Evolutionary conservation across 2,888 invertebrate species (phyloP).

Genomic region (Lochmaea capreae): DNA sequence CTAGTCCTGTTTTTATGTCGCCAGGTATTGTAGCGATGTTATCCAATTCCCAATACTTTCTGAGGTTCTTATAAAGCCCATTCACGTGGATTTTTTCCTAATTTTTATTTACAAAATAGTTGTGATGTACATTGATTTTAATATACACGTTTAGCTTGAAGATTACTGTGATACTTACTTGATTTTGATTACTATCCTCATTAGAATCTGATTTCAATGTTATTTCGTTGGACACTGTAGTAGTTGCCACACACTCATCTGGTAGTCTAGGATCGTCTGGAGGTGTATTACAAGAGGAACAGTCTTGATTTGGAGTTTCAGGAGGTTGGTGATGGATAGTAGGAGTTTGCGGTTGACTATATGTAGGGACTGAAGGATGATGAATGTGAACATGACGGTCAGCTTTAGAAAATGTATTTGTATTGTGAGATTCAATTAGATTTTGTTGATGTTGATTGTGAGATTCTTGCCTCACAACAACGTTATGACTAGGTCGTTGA

Average conservation of each 20-base stretch:
- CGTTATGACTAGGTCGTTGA: conserved; percentile 20
- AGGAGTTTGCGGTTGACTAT: conserved; percentile 50
- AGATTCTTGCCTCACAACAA: conserved; percentile 25
- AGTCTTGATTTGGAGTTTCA: conserved; percentile 26
- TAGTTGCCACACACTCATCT: conserved; percentile 58
- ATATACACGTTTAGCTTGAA: conserved; percentile 2
- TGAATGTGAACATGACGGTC: conserved; percentile 46
- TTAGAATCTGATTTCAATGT: conserved; percentile 56
- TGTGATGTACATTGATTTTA: not conserved
- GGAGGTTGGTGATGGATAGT: conserved; percentile 32
- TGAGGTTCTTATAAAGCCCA: no score
- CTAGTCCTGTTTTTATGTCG: no score
- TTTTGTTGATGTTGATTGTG: conserved; percentile 36
- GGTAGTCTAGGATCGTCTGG: conserved; percentile 51
- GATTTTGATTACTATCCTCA: conserved; percentile 52
- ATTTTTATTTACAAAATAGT: no score
- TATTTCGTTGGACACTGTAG: conserved; percentile 58
- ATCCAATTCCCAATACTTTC: no score
- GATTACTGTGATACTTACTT: conserved; percentile 56
- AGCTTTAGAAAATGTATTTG: conserved; percentile 56
- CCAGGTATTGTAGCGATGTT: no score
- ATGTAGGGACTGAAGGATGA: conserved; percentile 38
- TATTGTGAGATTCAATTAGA: conserved; percentile 61
- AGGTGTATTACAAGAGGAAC: conserved; percentile 35
- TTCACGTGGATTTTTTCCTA: no score